These are phyloP conservation scores for Hyles lineata DNA, from an alignment of 2,888 invertebrate species.

Conservation along the genomic window DNA sequence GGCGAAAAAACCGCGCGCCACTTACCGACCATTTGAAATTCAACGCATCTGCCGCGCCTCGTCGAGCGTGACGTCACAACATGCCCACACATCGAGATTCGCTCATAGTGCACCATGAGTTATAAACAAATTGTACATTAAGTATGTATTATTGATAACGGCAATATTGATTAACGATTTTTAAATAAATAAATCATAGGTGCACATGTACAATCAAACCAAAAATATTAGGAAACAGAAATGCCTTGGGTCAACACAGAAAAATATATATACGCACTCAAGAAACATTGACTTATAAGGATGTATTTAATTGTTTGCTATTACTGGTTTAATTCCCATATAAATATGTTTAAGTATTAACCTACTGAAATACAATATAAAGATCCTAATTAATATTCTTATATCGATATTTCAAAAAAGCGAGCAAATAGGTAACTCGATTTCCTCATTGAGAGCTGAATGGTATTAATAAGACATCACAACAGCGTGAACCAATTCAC, in stretches of 20 bases:
- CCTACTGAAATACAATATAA: neutral
- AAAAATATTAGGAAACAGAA: no score
- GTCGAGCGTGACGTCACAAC: slow-evolving; percentile 61
- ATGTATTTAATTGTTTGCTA: no score
- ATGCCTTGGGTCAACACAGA: no score
- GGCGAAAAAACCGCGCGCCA: slow-evolving; percentile 59
- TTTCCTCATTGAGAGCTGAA: neutral
- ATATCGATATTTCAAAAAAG: neutral
- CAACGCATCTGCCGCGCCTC: slow-evolving; percentile 57
- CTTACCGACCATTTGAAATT: slow-evolving; percentile 62
- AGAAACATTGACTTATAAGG: no score
- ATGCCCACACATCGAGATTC: slow-evolving; percentile 28
- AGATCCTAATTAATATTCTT: neutral
- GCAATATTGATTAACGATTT: no score
- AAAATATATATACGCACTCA: no score
- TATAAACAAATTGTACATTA: neutral
- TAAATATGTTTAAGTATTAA: neutral
- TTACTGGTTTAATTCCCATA: no score
- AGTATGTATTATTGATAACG: neutral
- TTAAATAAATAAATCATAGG: no score
- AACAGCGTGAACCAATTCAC: neutral
- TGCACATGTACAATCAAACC: no score
- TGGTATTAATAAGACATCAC: neutral
- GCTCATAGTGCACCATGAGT: neutral
- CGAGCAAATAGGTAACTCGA: neutral